Conservation (phyloP, 1,140 invertebrate species). For the Cataglyphis hispanica region DNA sequence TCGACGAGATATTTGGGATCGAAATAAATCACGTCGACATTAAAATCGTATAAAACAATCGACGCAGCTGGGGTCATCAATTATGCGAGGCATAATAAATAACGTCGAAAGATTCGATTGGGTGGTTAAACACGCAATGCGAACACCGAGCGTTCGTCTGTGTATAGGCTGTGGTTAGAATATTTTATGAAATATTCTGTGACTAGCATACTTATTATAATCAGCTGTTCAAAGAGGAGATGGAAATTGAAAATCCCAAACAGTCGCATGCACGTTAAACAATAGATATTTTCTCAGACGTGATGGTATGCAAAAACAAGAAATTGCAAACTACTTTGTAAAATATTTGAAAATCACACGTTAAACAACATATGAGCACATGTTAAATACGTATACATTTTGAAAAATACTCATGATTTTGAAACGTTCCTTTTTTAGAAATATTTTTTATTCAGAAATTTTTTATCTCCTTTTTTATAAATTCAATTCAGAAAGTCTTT, state of each 20-base stretch:
- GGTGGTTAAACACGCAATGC: neutral
- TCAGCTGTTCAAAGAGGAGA: neutral
- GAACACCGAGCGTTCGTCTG: slow-evolving; percentile 10
- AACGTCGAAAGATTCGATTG: slow-evolving; percentile 24
- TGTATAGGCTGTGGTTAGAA: slow-evolving; percentile 33
- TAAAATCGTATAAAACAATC: slow-evolving; percentile 25
- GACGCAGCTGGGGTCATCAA: slow-evolving; percentile 4
- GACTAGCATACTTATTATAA: slow-evolving; percentile 34
- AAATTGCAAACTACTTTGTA: neutral
- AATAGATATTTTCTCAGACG: slow-evolving; percentile 5
- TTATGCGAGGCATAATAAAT: slow-evolving; percentile 44
- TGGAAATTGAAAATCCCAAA: slow-evolving; percentile 42
- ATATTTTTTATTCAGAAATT: neutral
- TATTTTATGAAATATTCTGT: slow-evolving; percentile 49
- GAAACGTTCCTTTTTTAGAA: neutral
- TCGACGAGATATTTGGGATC: neutral
- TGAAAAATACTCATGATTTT: neutral
- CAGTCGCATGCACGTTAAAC: neutral
- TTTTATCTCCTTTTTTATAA: neutral
- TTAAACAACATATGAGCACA: neutral
- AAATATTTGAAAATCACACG: neutral
- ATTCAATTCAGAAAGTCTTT: neutral
- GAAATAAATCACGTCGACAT: slow-evolving; percentile 16
- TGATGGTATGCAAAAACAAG: neutral
- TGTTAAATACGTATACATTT: neutral